These are phyloP conservation scores for Psylliodes chrysocephalus DNA, from an alignment of 2,888 invertebrate species.

Conservation along the genomic window DNA sequence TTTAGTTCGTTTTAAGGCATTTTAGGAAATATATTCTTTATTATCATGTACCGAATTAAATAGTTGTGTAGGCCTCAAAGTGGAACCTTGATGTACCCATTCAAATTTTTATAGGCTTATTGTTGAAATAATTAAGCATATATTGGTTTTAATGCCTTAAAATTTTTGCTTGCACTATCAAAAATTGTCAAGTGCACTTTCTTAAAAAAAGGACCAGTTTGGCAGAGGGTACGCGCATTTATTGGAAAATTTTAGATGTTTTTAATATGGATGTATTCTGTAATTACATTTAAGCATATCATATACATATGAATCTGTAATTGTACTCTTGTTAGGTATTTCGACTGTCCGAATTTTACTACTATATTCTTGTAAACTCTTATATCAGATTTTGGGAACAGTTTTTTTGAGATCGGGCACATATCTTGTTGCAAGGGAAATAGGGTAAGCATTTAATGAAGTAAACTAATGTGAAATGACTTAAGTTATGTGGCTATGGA, in stretches of 20 bases:
- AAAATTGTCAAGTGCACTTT: slow-evolving; percentile 45
- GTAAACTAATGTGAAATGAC: too few relatives aligned
- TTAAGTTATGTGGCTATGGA: too few relatives aligned
- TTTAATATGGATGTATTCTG: slow-evolving; percentile 51
- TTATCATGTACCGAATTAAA: slow-evolving; percentile 2
- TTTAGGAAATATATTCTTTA: background rate
- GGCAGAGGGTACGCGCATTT: slow-evolving; percentile 43
- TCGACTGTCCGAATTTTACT: slow-evolving; percentile 57
- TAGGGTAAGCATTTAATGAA: too few relatives aligned
- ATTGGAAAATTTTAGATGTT: slow-evolving; percentile 49
- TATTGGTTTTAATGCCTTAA: background rate
- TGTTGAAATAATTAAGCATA: background rate
- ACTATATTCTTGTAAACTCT: slow-evolving; percentile 45
- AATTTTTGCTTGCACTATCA: slow-evolving; percentile 15
- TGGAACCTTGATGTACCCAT: background rate
- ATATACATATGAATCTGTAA: slow-evolving; percentile 49
- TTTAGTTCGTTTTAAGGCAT: background rate
- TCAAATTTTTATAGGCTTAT: background rate
- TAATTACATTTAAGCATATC: slow-evolving; percentile 58
- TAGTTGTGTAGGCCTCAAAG: background rate
- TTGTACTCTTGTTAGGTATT: slow-evolving; percentile 46
- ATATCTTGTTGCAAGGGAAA: too few relatives aligned
- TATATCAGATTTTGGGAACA: slow-evolving; percentile 32
- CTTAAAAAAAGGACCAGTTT: slow-evolving; percentile 35
- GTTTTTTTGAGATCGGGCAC: slow-evolving; percentile 10